Percentiles rank a stretch among this genome's conserved stretches.
phyloP scores from a whole-genome alignment of 1,140 invertebrate species.

The Cardiocondyla obscurior region DNA sequence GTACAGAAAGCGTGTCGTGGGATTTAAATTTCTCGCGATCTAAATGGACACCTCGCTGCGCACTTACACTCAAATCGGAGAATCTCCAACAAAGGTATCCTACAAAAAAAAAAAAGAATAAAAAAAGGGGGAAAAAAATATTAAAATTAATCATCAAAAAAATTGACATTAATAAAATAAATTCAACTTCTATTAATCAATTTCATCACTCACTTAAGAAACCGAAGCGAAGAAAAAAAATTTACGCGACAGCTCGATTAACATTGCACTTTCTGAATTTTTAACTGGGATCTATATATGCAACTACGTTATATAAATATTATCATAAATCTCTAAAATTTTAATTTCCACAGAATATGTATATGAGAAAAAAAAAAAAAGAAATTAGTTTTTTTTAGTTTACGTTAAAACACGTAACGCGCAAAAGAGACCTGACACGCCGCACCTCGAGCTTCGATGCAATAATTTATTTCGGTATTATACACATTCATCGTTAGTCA shows the following conservation, averaged over 20 bases:
- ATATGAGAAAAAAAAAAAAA: no score
- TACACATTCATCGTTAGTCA: constrained; percentile 77
- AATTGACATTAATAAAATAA: not conserved
- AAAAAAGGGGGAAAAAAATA: not conserved
- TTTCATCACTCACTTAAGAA: no score
- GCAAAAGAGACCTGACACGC: not conserved
- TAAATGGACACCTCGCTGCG: constrained; percentile 27
- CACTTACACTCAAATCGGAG: not conserved
- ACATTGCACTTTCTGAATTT: not conserved
- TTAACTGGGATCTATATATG: not conserved
- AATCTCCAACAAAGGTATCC: not conserved
- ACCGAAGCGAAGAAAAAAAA: no score
- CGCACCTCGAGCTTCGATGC: constrained; percentile 47
- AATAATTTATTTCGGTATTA: constrained; percentile 80
- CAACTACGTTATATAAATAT: no score
- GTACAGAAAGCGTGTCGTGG: not conserved
- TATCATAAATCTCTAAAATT: no score
- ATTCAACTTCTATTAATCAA: not conserved
- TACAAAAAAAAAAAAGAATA: not conserved
- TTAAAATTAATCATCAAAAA: not conserved
- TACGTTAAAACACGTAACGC: no score
- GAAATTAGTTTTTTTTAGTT: no score
- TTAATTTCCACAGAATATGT: no score
- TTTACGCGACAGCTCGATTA: no score
- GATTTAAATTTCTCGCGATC: constrained; percentile 42